Percentiles rank a stretch among this genome's conserved stretches.
Evolutionary conservation across 1,140 invertebrate species (phyloP).

Genomic region (Cydia splendana): DNA sequence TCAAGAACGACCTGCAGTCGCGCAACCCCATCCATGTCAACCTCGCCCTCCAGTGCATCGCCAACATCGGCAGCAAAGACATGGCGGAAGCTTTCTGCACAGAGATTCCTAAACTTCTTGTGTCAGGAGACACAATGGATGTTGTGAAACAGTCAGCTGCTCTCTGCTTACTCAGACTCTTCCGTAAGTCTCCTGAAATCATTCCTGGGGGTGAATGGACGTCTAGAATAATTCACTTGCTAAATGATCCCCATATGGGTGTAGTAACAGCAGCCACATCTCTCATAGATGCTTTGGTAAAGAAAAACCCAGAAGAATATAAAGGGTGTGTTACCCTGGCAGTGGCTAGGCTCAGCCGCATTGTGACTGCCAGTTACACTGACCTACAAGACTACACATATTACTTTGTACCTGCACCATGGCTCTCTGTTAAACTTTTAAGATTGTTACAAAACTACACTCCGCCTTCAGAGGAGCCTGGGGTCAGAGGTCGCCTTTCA

Average conservation of each 20-base stretch:
- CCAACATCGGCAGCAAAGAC: slow-evolving; percentile 99
- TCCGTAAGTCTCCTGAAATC: slow-evolving; percentile 96
- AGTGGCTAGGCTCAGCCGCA: slow-evolving; percentile 97
- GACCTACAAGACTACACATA: slow-evolving; percentile 99
- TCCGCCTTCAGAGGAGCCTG: slow-evolving; percentile 96
- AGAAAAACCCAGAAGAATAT: slow-evolving; percentile 99
- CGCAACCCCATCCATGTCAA: slow-evolving; percentile 99
- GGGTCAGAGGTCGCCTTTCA: slow-evolving; percentile 95
- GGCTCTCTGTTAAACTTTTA: slow-evolving; percentile 99
- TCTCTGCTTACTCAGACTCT: slow-evolving; percentile 94
- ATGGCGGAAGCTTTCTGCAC: slow-evolving; percentile 99
- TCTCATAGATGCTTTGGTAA: slow-evolving; percentile 98
- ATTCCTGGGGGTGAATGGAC: slow-evolving; percentile 99
- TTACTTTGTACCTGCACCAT: slow-evolving; percentile 99
- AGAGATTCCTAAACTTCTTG: slow-evolving; percentile 98
- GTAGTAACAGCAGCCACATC: slow-evolving; percentile 99
- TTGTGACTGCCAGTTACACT: slow-evolving; percentile 98
- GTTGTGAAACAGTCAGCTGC: slow-evolving; percentile 99
- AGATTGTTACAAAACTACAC: slow-evolving; percentile 99
- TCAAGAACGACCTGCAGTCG: slow-evolving; percentile 98
- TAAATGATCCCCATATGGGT: slow-evolving; percentile 99
- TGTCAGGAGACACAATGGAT: slow-evolving; percentile 99
- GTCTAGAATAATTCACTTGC: slow-evolving; percentile 97
- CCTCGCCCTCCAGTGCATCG: slow-evolving; percentile 99
- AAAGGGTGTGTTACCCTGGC: slow-evolving; percentile 99